These are phyloP conservation scores for Neoscelio sp. DNA, from an alignment of 2,888 invertebrate species.

Conservation along the genomic window DNA sequence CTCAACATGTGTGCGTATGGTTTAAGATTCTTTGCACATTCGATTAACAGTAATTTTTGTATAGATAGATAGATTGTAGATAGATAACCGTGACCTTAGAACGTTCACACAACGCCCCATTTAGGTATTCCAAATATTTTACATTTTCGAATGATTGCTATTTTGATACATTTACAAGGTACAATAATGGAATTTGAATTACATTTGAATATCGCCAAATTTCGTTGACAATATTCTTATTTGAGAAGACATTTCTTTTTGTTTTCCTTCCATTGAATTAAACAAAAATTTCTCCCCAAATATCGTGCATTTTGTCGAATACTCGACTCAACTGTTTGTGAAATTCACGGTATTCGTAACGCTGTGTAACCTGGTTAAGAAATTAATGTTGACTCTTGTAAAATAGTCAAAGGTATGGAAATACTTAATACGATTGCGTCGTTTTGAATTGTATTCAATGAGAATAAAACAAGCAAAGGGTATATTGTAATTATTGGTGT, in stretches of 20 bases:
- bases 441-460: slow-evolving; percentile 26
- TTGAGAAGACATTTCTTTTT: too few relatives aligned
- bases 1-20: slow-evolving; percentile 63
- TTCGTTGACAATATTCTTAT: slow-evolving; percentile 36
- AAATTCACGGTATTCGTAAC: slow-evolving; percentile 27
- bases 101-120: not conserved
- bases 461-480: slow-evolving; percentile 16
- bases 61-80: slow-evolving; percentile 57
- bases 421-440: not conserved
- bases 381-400: slow-evolving; percentile 54
- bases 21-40: slow-evolving; percentile 64
- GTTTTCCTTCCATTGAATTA: too few relatives aligned
- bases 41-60: slow-evolving; percentile 56
- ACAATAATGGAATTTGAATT: slow-evolving; percentile 10
- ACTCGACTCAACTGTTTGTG: slow-evolving; percentile 20
- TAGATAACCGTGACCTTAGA: slow-evolving; percentile 34
- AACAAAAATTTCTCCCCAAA: too few relatives aligned
- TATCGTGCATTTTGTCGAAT: slow-evolving; percentile 28
- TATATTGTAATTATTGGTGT: slow-evolving; percentile 36
- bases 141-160: slow-evolving; percentile 4
- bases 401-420: slow-evolving; percentile 26
- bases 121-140: not conserved
- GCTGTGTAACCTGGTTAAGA: slow-evolving; percentile 22
- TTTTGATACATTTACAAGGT: slow-evolving; percentile 43
- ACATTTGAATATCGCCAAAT: too few relatives aligned